A percentile compares a stretch with the other conserved stretches of the same genome.
These are phyloP conservation scores for Mastomys natalensis DNA, from an alignment of 2,113 vertebrate species.

Conservation along the genomic window DNA sequence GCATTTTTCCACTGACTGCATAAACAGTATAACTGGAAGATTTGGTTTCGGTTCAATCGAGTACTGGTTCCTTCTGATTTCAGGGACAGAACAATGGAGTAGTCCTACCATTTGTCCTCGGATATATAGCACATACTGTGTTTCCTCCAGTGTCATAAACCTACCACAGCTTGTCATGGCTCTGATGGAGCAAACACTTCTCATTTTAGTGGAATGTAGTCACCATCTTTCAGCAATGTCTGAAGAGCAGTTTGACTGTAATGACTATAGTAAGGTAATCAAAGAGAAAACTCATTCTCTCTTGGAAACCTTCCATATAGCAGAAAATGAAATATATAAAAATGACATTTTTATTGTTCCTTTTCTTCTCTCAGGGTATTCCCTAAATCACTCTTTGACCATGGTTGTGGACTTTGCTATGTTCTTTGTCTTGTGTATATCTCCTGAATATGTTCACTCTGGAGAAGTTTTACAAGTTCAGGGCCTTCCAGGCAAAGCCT, in stretches of 20 bases:
- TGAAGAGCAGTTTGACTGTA: slow-evolving; percentile 38
- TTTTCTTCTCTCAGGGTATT: slow-evolving; percentile 14
- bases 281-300: slow-evolving; percentile 8
- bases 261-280: neutral
- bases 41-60: slow-evolving; percentile 54
- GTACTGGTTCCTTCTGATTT: slow-evolving; percentile 37
- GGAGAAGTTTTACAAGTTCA: neutral
- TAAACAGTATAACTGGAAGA: neutral
- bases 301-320: neutral
- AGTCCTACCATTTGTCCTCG: neutral
- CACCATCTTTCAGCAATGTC: neutral
- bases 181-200: neutral
- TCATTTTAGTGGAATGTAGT: neutral
- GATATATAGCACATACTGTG: neutral
- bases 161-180: neutral
- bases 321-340: slow-evolving; percentile 39
- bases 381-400: neutral
- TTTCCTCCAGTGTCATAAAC: neutral
- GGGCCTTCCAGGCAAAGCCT: neutral
- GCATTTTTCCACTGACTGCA: slow-evolving; percentile 55
- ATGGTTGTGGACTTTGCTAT: neutral
- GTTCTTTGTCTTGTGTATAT: neutral
- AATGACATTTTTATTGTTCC: neutral
- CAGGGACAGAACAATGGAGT: slow-evolving; percentile 11
- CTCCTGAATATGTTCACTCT: neutral